These are phyloP conservation scores for Egretta garzetta DNA, from an alignment of 2,113 vertebrate genomes.

Conservation along the genomic window DNA sequence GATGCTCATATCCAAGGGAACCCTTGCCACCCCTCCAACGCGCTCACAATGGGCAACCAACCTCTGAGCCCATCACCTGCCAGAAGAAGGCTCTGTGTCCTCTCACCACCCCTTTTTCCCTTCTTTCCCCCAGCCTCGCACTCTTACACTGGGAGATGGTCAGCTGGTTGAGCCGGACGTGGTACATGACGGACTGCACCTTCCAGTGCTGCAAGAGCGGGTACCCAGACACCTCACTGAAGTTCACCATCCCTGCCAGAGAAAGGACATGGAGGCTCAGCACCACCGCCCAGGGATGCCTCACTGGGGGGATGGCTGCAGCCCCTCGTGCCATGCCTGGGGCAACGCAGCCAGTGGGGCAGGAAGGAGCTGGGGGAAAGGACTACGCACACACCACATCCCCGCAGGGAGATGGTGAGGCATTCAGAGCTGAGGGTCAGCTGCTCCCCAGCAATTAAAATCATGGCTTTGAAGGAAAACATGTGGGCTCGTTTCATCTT, in stretches of 20 bases:
- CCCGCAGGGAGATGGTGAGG: not conserved
- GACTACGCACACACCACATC: not conserved
- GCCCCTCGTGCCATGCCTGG: rapidly evolving
- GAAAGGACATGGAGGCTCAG: not conserved
- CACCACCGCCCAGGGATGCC: not conserved
- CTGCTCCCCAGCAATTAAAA: constrained; percentile 36
- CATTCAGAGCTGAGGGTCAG: not conserved
- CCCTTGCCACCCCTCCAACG: not conserved
- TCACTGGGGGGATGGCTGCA: rapidly evolving
- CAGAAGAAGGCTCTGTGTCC: not conserved
- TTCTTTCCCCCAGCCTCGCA: rapidly evolving
- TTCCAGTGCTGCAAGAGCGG: constrained; percentile 95
- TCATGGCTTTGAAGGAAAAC: constrained; percentile 8
- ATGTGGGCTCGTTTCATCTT: not conserved
- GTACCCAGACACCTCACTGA: constrained; percentile 96
- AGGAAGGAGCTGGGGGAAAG: not conserved
- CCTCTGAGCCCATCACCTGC: not conserved
- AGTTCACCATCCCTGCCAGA: constrained; percentile 93
- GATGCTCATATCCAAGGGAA: not conserved
- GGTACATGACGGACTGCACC: constrained; percentile 91
- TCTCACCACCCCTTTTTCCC: not conserved
- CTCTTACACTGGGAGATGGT: constrained; percentile 90
- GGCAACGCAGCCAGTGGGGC: not conserved
- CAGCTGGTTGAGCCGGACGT: constrained; percentile 93
- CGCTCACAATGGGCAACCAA: rapidly evolving